phyloP scores from a whole-genome alignment of 2,888 invertebrate species.

The Drosophila anomelani region DNA sequence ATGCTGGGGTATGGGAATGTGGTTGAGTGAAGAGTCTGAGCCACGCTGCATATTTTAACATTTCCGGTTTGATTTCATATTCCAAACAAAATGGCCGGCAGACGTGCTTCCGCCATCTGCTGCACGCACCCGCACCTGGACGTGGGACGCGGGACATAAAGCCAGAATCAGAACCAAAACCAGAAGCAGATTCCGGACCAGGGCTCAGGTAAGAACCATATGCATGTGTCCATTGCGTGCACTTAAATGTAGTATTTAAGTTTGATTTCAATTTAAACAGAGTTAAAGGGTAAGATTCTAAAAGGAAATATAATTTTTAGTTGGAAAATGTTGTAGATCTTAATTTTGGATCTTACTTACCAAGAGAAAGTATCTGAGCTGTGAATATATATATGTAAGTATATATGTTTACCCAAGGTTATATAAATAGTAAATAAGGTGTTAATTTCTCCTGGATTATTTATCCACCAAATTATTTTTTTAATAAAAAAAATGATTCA shows the following conservation, averaged over 20 bases:
- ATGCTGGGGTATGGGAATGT: neutral
- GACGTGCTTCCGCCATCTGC: slow-evolving; percentile 71
- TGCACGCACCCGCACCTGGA: slow-evolving; percentile 46
- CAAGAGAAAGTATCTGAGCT: too few species aligned
- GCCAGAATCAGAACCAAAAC: neutral
- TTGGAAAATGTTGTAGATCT: too few species aligned
- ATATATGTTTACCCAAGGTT: too few species aligned
- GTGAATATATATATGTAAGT: too few species aligned
- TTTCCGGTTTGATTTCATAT: slow-evolving; percentile 79
- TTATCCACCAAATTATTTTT: neutral
- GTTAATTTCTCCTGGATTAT: too few species aligned
- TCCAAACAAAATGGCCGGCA: slow-evolving; percentile 80
- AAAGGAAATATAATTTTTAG: neutral
- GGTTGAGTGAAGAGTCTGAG: slow-evolving; percentile 44
- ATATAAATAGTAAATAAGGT: too few species aligned
- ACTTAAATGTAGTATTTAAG: neutral
- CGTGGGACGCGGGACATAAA: neutral
- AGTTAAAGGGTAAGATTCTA: too few species aligned
- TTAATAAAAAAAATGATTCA: neutral
- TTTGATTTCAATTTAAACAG: neutral
- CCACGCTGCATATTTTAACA: slow-evolving; percentile 75
- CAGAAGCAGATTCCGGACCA: slow-evolving; percentile 7
- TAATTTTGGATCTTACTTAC: too few species aligned
- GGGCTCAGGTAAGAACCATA: slow-evolving; percentile 11
- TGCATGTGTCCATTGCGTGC: slow-evolving; percentile 1